Evolutionary conservation across 2,797 vertebrate species (phyloP).

Genomic region (Leptodactylus fallax): DNA sequence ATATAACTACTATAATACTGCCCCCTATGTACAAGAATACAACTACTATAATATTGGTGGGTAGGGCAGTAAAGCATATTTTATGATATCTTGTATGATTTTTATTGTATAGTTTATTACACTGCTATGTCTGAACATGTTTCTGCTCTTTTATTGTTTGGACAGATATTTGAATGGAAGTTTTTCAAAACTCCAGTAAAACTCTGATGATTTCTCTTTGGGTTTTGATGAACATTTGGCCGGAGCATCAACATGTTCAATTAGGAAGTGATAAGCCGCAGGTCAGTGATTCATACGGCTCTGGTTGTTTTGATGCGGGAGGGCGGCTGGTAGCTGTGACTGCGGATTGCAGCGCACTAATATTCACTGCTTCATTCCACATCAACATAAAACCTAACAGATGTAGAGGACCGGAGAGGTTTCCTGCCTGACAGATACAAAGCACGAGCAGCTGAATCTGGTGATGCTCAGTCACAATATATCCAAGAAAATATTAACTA

Average conservation of each 20-base stretch:
- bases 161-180: not conserved
- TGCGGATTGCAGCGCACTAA: not conserved
- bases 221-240: slow-evolving; percentile 10
- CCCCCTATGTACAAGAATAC: not conserved
- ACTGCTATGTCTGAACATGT: no score
- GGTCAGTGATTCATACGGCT: slow-evolving; percentile 23
- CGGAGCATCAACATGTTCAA: not conserved
- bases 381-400: slow-evolving; percentile 28
- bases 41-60: not conserved
- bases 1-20: slow-evolving; percentile 17
- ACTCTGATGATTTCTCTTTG: not conserved
- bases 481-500: slow-evolving; percentile 2
- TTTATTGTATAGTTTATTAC: not conserved
- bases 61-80: no score
- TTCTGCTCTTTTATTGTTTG: not conserved
- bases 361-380: not conserved
- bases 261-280: slow-evolving; percentile 37
- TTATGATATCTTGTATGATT: no score
- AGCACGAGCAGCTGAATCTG: slow-evolving; percentile 3
- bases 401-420: not conserved
- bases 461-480: not conserved
- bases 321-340: not conserved
- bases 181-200: not conserved
- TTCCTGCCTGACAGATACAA: not conserved
- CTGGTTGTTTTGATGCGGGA: not conserved